Base-by-base conservation (phyloP, 1,140 invertebrate genomes). In the Hesperophylax magnus region DNA sequence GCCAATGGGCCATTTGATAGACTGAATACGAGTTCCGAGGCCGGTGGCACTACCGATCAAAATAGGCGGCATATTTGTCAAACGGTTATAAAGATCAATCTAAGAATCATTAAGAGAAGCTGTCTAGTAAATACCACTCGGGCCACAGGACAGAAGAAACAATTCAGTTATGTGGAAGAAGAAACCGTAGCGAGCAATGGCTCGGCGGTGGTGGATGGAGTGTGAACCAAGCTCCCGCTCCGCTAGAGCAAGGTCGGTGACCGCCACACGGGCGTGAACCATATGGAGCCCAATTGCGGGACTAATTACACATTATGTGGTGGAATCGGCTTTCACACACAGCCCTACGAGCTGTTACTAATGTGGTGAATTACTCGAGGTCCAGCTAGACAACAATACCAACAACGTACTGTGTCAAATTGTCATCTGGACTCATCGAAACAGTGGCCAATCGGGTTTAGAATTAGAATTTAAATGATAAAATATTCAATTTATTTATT, bases 191-290 rank as follows among this genome's bases (percentile, higher is more conserved):
- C 27, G 15, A 31, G 24, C 11, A 39, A 17, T 18, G 15, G 6
- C 22, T 63, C 22, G 31, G 65, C 11, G 24, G 27, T 31, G n/a
- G 31, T n/a, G 65, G 17, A 47, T 8, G 31, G 65, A 69, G 31
- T n/a, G 17, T 27, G 22, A 17, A 17, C 20, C 20, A 27, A 65
- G 61, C 61, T 65, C 1, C 20, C 20, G 61, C 61, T 20, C 20
- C 20, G 61, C 61, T 20, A 71, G 31, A 31, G 53, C 63, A 71
- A 24, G 78, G 69, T 79, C 78, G 78, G 15, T 47, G 78, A 79
- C 78, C 78, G 53, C 31, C 61, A 15, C 65, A 31, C 65, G 60
- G 65, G 31, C 18, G 24, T 47, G 65, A 69, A n/a, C 65, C 65
- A 69, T 39, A 69, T 69, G 65, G 65, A 7, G 67, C 67, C 67